Base-by-base conservation (phyloP, 35 echinoderm and acorn worm species). In the Lytechinus pictus region DNA sequence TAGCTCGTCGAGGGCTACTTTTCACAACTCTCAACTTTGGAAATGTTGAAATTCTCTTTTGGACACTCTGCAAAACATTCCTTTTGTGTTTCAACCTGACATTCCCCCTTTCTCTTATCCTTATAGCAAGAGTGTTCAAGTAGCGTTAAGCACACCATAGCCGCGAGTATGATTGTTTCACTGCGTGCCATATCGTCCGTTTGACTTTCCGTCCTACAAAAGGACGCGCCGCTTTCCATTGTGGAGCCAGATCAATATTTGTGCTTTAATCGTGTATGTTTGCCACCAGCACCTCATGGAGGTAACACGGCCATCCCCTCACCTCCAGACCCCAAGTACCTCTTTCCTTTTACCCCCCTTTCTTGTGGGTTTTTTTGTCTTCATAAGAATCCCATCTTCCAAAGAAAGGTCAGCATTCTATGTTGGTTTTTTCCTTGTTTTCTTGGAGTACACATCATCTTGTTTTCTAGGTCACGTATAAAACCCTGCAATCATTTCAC, bases 131-230 rank as follows among this genome's bases (percentile, higher is more conserved):
- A 86, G 52, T 33, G 66, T 79, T 79, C 21, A 79, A 79, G 66
- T 79, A 79, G 92, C 92, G 53, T 93, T 54, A 28, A 28, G 52
- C 52, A 93, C 92, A 55, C 88, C 88, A 90, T 90, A 57, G 53
- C 92, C 92, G 28, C 29, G 14, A 93, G 92, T 93, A 57, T 93
- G 92, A 93, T 93, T 93, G 92, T 93, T 93, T 93, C 92, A 93
- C 53, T 93, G 29, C 54, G 54, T 93, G 92, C 53, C 92, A 93
- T 93, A 93, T 93, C 52, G 92, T 44, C 10, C 92, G 21, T 93
- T 93, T 93, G 92, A 93, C 92, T 93, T 93, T 93, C 92, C 11
- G 53, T 93, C 53, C 16, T 33, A 90, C 66, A 90, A 90, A 93
- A 93, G 57, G 92, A 93, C n/a, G 92, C 4, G 92, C 92, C 92